phyloP scores from a whole-genome alignment of 2,888 invertebrate species.

The Zaprionus lineosus region DNA sequence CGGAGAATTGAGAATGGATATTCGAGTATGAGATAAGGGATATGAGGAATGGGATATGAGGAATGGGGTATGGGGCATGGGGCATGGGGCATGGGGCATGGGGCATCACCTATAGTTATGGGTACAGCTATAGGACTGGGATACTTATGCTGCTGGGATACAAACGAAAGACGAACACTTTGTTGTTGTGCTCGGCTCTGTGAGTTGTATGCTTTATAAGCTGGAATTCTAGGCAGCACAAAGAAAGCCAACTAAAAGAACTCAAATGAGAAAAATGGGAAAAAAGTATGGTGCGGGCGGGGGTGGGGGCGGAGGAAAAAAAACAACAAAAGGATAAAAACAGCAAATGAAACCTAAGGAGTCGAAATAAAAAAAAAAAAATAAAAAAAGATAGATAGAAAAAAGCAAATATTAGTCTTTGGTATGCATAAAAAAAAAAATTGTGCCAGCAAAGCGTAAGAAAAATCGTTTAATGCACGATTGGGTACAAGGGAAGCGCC shows the following conservation, averaged over 20 bases:
- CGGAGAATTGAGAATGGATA: background rate
- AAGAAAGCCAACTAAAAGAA: background rate
- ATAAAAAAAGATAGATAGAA: background rate
- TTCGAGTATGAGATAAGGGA: constrained; percentile 5
- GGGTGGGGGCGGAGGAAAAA: too few relatives aligned
- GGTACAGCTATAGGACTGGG: too few relatives aligned
- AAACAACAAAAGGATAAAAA: background rate
- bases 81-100: too few relatives aligned
- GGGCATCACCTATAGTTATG: too few relatives aligned
- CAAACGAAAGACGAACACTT: constrained; percentile 13
- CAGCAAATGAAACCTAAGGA: background rate
- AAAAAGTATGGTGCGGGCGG: too few relatives aligned
- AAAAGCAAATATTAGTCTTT: constrained; percentile 29
- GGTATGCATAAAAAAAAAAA: constrained; percentile 31
- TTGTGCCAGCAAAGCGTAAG: constrained; percentile 48
- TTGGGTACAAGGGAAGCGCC: constrained; percentile 29
- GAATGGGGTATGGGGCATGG: too few relatives aligned
- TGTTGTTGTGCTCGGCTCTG: constrained; percentile 28
- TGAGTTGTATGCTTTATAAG: background rate
- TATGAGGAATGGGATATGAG: background rate
- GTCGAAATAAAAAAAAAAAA: background rate
- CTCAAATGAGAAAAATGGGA: background rate
- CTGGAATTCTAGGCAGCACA: constrained; percentile 7
- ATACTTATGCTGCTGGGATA: background rate
- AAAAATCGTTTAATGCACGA: constrained; percentile 57